phyloP scores from a whole-genome alignment of 2,797 vertebrate species.

The Chaunax sp. region DNA sequence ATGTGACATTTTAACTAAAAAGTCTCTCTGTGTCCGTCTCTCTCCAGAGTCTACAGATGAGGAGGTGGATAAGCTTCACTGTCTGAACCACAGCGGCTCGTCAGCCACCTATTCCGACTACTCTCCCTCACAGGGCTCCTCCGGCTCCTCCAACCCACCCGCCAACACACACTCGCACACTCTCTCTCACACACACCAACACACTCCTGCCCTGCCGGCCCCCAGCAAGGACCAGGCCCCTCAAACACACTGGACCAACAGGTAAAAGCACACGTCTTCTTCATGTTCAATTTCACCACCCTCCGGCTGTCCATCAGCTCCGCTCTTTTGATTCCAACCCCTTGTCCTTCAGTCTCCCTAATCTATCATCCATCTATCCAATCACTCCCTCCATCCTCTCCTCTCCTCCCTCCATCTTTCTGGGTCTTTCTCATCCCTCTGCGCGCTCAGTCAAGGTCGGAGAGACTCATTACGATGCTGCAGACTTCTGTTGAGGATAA shows the following conservation, averaged over 20 bases:
- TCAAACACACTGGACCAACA: constrained; percentile 98
- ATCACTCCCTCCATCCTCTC: constrained; percentile 27
- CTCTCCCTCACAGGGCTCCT: constrained; percentile 98
- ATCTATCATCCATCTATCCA: constrained; percentile 48
- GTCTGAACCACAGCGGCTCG: constrained; percentile 99
- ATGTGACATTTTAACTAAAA: constrained; percentile 48
- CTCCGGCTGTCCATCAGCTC: constrained; percentile 37
- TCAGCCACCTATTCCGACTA: constrained; percentile 99
- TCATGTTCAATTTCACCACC: constrained; percentile 35
- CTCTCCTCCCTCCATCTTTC: constrained; percentile 30
- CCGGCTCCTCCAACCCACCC: constrained; percentile 94
- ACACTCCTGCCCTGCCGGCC: constrained; percentile 85
- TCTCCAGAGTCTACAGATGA: constrained; percentile 96
- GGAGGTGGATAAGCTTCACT: constrained; percentile 97
- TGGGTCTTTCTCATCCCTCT: constrained; percentile 39
- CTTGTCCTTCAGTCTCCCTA: constrained; percentile 30
- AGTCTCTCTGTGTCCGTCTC: constrained; percentile 22
- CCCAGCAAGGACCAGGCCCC: constrained; percentile 93
- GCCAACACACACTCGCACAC: constrained; percentile 83
- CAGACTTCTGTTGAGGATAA: constrained; percentile 42
- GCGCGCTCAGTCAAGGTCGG: constrained; percentile 64
- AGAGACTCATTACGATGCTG: constrained; percentile 66
- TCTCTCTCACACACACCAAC: constrained; percentile 64
- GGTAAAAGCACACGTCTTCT: constrained; percentile 75
- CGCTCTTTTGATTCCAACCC: constrained; percentile 24